Evolutionary conservation across 2,797 vertebrate genomes (phyloP), one percentile per base, ranked within the genome.

Genomic region (Salmo trutta): DNA sequence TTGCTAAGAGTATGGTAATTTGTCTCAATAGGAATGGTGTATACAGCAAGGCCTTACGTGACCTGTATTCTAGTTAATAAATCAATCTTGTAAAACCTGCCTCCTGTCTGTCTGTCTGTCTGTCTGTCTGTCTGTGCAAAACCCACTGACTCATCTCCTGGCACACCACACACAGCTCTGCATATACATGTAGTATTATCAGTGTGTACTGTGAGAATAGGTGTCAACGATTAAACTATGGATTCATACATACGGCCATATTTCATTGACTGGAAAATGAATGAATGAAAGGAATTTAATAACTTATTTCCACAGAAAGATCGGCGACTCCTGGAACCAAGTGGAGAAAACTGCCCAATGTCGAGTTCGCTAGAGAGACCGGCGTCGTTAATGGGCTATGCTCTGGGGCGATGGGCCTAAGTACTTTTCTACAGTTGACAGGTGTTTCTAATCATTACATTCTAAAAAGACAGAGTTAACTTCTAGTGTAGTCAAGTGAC

Each of bases 1-100:
- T 96, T 96, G 95, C 94, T 92, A 92, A 86, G 93, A 95, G 92
- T 95, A 93, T 95, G 96, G 94, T 95, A 93, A 93, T 96, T 94
- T 96, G 95, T 97, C 94, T 96, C 93, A 92, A 91, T 96, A 96
- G 96, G 96, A 96, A 95, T 94, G 95, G 95, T 96, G 94, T 96
- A 95, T 93, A 96, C 95, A 95, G 93, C 94, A 96, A 95, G 95
- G 96, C 96, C 96, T 96, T 97, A 96, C 94, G 94, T 96, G 95
- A 96, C 93, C 94, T 97, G 96, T 97, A 98, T 95, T 91, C 97
- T 97, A 98, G 96, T 96, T 96, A 97, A 97, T 98, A 98, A 98
- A 97, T 95, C 94, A 94, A 95, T 96, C 96, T 97, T 97, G 95
- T 96, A 94, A 94, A 94, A 91, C 68, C 64, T 66, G 86, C 77